phyloP scores from a whole-genome alignment of 2,797 vertebrate species.

The Eospalax fontanierii region DNA sequence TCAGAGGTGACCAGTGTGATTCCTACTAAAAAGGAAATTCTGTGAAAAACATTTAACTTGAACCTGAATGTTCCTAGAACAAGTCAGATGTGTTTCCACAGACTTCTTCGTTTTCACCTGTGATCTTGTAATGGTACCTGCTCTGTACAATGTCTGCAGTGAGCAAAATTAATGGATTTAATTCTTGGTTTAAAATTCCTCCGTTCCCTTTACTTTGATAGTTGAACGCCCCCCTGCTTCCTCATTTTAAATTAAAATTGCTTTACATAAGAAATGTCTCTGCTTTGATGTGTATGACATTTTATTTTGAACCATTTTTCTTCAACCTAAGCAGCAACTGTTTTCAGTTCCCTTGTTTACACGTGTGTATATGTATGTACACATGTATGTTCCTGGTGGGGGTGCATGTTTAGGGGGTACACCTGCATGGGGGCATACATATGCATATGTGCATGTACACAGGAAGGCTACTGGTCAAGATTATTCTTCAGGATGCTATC shows the following conservation, averaged over 20 bases:
- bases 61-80: neutral
- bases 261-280: constrained; percentile 28
- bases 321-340: neutral
- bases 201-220: neutral
- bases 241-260: constrained; percentile 42
- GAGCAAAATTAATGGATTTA: neutral
- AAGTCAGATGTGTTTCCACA: neutral
- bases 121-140: neutral
- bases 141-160: neutral
- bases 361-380: neutral
- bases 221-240: neutral
- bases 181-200: constrained; percentile 9
- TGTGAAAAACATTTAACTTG: neutral
- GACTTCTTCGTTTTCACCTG: neutral
- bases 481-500: neutral
- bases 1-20: neutral
- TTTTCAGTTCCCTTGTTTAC: too few species aligned
- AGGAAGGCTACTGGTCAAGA: neutral
- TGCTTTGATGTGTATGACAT: neutral
- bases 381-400: too few species aligned
- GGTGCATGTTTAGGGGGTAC: neutral
- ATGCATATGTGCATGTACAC: neutral
- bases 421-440: neutral
- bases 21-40: neutral
- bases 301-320: constrained; percentile 29